phyloP scores from a whole-genome alignment of 1,140 invertebrate species.

The Varroa destructor region DNA sequence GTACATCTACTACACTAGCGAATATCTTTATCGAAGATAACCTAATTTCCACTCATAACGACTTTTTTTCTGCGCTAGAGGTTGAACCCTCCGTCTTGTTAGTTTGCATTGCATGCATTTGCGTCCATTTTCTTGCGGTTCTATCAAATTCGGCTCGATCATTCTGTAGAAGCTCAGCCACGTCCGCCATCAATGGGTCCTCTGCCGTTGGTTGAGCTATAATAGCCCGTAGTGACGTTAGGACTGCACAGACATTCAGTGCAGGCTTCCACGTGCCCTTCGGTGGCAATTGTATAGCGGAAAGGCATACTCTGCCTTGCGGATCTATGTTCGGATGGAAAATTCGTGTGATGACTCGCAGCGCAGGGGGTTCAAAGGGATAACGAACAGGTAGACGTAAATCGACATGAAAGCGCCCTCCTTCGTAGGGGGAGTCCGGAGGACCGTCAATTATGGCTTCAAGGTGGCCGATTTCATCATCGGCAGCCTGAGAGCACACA shows the following conservation, averaged over 20 bases:
- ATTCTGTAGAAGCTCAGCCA: background rate
- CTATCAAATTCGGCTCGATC: constrained; percentile 14
- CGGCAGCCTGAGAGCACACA: background rate
- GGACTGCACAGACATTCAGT: constrained; percentile 7
- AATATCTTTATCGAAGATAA: too few species aligned
- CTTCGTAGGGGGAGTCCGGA: constrained; percentile 16
- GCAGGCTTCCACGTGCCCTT: constrained; percentile 11
- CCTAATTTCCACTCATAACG: too few species aligned
- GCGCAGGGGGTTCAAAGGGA: background rate
- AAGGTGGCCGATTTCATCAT: background rate
- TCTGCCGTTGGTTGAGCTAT: constrained; percentile 2
- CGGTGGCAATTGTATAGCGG: constrained; percentile 5
- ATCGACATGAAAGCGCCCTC: background rate
- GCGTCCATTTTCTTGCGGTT: background rate
- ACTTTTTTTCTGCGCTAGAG: too few species aligned
- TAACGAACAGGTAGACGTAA: background rate
- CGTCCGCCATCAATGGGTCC: constrained; percentile 19
- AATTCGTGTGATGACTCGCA: background rate
- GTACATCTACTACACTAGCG: too few species aligned
- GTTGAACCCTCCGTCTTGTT: too few species aligned
- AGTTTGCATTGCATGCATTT: background rate
- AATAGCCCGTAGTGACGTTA: constrained; percentile 8
- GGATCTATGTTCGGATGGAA: constrained; percentile 20
- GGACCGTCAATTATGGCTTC: constrained; percentile 11
- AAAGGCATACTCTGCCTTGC: constrained; percentile 8